Percentiles rank a stretch among this genome's conserved stretches.
These are phyloP conservation scores for Ennomos erosarius DNA, from an alignment of 2,888 invertebrate genomes.

Conservation along the genomic window DNA sequence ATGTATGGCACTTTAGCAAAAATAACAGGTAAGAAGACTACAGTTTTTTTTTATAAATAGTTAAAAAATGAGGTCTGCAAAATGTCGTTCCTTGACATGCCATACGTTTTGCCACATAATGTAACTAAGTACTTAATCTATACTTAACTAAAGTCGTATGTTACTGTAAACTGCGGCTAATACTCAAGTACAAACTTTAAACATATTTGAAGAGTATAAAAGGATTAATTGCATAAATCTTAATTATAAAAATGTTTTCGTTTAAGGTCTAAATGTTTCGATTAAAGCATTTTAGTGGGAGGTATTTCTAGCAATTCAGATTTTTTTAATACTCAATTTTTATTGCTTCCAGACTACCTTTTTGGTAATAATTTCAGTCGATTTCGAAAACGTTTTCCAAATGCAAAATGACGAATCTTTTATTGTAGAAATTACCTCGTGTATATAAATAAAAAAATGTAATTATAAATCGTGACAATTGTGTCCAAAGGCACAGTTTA, in stretches of 20 bases:
- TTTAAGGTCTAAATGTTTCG: conserved; percentile 45
- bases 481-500: conserved; percentile 25
- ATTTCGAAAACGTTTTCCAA: conserved; percentile 21
- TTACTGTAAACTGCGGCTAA: conserved; percentile 26
- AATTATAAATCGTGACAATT: conserved; percentile 10
- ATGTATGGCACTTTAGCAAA: conserved; percentile 19
- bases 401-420: conserved; percentile 39
- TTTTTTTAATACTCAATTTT: conserved; percentile 40
- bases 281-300: conserved; percentile 54
- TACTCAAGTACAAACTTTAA: conserved; percentile 32
- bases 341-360: conserved; percentile 32
- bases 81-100: conserved; percentile 1
- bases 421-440: conserved; percentile 15
- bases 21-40: not conserved
- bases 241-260: conserved; percentile 44
- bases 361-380: conserved; percentile 24
- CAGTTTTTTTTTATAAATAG: not conserved
- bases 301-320: conserved; percentile 32
- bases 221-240: conserved; percentile 35
- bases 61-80: not conserved
- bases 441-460: conserved; percentile 3
- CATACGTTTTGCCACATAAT: conserved; percentile 10
- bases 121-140: conserved; percentile 8
- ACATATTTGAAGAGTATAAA: conserved; percentile 44
- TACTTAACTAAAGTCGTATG: conserved; percentile 11